Base-by-base conservation (phyloP, 2,113 vertebrate species). In the Nesogale talazaci region DNA sequence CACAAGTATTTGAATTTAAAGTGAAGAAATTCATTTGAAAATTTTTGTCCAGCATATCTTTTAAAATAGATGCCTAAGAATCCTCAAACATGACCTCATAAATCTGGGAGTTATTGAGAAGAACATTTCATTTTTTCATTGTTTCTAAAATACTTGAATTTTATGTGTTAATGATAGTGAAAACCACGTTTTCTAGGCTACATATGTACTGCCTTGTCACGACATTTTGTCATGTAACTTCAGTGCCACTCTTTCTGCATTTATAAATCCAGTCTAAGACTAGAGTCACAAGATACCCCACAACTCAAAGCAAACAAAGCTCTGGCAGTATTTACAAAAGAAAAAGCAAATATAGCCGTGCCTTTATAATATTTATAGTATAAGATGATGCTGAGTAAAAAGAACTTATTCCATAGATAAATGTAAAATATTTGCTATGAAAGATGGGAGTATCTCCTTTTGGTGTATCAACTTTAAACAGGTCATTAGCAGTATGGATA, bases 11-110 rank as follows among this genome's bases (percentile, higher is more conserved):
- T 23, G 4, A 31, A 38, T 87, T 83, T 77, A 83, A 86, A 89
- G 40, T 89, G 57, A 94, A 91, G 57, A 94, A 91, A 36, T 36
- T 3, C 1, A 40, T 77, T 86, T 38, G 85, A 46, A 72, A 72
- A 85, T 65, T 72, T 22, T 14, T 63, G 59, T 59, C 81, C 65
- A 34, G 2, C 46, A 63, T 34, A 84, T 69, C 7, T 82, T 95
- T 81, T n/a, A 20, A 85, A 72, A 34, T 36, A 8, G 14, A 67
- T 81, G 72, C 19, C 3, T 86, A 10, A 52, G 12, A 20, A 72
- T 38, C 27, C 25, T 91, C 74, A 27, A 36, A 85, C 17, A 61
- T 88, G 38, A 90, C 19, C 56, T 40, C 82, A 85, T 57, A 79
- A 11, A 7, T 52, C 36, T 67, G 27, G 8, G 29, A 81, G 56